Percentiles rank a stretch among this genome's conserved stretches.
phyloP scores from a whole-genome alignment of 35 echinoderm and acorn worm genomes.

The Apostichopus japonicus region DNA sequence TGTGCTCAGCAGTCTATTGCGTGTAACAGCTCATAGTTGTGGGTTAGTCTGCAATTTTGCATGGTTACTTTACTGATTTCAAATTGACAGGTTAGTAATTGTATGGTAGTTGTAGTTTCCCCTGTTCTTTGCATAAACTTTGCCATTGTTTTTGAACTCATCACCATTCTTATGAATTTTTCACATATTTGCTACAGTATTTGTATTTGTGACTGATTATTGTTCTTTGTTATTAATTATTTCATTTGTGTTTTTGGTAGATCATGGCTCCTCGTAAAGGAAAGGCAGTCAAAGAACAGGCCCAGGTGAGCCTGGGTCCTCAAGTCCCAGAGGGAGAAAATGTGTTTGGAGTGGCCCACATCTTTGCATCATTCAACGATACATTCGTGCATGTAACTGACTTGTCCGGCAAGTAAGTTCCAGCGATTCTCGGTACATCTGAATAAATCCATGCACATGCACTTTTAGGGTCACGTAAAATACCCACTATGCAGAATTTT shows the following conservation, averaged over 20 bases:
- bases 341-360: slow-evolving; percentile 98
- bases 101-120: too few relatives aligned
- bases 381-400: slow-evolving; percentile 99
- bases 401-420: slow-evolving; percentile 96
- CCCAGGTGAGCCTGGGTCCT: slow-evolving; percentile 91
- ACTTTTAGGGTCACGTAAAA: too few relatives aligned
- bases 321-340: slow-evolving; percentile 98
- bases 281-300: slow-evolving; percentile 90
- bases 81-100: too few relatives aligned
- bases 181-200: background rate
- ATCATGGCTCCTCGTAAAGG: slow-evolving; percentile 98
- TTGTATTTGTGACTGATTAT: background rate
- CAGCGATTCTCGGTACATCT: too few relatives aligned
- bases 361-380: slow-evolving; percentile 99
- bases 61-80: too few relatives aligned
- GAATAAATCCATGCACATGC: too few relatives aligned
- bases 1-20: too few relatives aligned
- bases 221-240: background rate
- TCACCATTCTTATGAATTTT: background rate
- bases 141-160: too few relatives aligned
- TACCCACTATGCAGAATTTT: too few relatives aligned
- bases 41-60: too few relatives aligned
- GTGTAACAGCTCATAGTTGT: too few relatives aligned
- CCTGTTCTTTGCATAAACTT: too few relatives aligned
- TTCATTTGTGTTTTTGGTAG: slow-evolving; percentile 16